Conservation (phyloP, 1,140 invertebrate species). For the Dermatophagoides farinae region DNA sequence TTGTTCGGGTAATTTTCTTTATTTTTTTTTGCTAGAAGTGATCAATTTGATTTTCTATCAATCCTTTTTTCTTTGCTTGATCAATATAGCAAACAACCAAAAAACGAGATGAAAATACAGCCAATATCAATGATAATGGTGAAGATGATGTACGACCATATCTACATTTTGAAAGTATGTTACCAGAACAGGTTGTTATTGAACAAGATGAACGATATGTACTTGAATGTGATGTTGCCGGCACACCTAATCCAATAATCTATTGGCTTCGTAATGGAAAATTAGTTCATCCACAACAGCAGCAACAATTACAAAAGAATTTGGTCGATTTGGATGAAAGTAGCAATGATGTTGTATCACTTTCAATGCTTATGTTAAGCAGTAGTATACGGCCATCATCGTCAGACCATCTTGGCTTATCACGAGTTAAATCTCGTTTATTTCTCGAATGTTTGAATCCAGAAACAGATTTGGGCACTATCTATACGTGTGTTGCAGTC, state of each 20-base stretch:
- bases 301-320: too few relatives aligned
- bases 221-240: conserved; percentile 30
- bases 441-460: conserved; percentile 36
- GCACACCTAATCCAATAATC: conserved; percentile 30
- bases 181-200: background rate
- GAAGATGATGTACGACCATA: background rate
- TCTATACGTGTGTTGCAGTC: conserved; percentile 49
- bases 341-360: too few relatives aligned
- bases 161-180: background rate
- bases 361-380: background rate
- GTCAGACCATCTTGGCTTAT: background rate
- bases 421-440: conserved; percentile 33
- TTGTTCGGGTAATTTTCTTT: too few relatives aligned
- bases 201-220: conserved; percentile 16
- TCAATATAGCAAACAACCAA: too few relatives aligned
- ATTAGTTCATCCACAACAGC: conserved; percentile 25
- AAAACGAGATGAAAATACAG: too few relatives aligned
- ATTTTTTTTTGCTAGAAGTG: too few relatives aligned
- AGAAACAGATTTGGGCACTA: conserved; percentile 32
- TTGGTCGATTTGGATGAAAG: too few relatives aligned
- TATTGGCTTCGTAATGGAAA: conserved; percentile 33
- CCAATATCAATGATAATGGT: too few relatives aligned
- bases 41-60: too few relatives aligned
- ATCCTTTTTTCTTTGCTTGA: too few relatives aligned
- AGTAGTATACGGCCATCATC: background rate